Evolutionary conservation across 2,888 invertebrate genomes (phyloP), one percentile per base, ranked within the genome.

Genomic region (Camponotus fellah): DNA sequence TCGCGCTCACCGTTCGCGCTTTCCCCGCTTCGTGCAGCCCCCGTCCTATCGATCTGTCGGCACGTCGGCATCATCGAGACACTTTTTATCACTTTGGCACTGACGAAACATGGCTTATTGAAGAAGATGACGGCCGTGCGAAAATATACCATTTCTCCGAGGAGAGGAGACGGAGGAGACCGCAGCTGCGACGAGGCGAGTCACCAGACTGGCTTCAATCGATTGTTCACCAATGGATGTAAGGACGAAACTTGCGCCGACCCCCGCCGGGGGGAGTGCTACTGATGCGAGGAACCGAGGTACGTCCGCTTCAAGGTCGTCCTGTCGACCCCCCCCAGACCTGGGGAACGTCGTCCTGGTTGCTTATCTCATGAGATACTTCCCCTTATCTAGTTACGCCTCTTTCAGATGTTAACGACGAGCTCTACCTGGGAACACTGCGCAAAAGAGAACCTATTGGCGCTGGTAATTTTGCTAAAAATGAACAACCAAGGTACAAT

Each of bases 281-380:
- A 96, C 96, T 97, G 98, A 98, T 95, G 95, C 96, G 92, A 97
- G 97, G 95, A 96, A 94, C 94, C 96, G 97, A 96, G 97, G 97
- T 97, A 94, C 94, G 87, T 86, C 53, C 34, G 64, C 14, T 26
- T 68, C 12, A 34, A 77, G 76, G 79, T 79, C 43, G 71, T 65
- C 26, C 21, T 40, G 9, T 26, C 2, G 26, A 26, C 26, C 26
- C 1, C 26, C 1, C 2, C 26, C 26, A 26, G 26, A 26, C 26
- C 26, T 26, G 26, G 26, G 0, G 26, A 26, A 26, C 26, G 26
- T 26, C 26, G 26, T 26, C 26, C 26, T 26, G 26, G 26, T 26
- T 46, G 2, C 8, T n/a, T n/a, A 17, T n/a, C 14, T 21, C 0
- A 2, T 10, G 3, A 17, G 14, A 14, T 56, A 32, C 17, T 1